Evolutionary conservation across 2,888 invertebrate species (phyloP).

Genomic region (Drosophila silvestris): DNA sequence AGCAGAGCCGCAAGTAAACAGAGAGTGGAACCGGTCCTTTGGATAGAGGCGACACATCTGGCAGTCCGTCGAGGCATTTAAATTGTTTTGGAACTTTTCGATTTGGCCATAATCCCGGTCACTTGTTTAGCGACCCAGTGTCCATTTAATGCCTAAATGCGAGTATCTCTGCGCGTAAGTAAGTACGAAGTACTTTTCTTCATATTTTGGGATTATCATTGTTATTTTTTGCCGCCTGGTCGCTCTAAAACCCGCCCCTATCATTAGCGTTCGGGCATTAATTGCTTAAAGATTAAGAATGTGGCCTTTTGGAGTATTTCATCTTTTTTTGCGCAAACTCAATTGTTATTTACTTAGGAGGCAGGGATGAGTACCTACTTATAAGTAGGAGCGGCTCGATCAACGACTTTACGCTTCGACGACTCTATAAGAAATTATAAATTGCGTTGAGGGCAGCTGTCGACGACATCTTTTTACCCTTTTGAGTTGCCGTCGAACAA

Average conservation of each 20-base stretch:
- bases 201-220: conserved; percentile 64
- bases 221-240: conserved; percentile 44
- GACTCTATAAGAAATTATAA: conserved; percentile 54
- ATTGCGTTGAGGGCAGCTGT: conserved; percentile 67
- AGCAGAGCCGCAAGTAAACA: conserved; percentile 41
- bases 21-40: conserved; percentile 11
- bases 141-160: conserved; percentile 38
- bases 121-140: conserved; percentile 50
- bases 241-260: conserved; percentile 56
- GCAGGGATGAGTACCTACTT: conserved; percentile 24
- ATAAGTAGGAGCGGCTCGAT: conserved; percentile 43
- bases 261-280: conserved; percentile 64
- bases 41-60: conserved; percentile 56
- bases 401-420: conserved; percentile 64
- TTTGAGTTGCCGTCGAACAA: conserved; percentile 17
- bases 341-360: conserved; percentile 73
- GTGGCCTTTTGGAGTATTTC: conserved; percentile 49
- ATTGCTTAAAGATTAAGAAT: conserved; percentile 76
- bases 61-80: conserved; percentile 58
- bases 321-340: conserved; percentile 31
- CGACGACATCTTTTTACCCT: conserved; percentile 71
- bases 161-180: conserved; percentile 28
- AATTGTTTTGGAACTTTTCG: conserved; percentile 65
- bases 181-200: conserved; percentile 34
- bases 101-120: conserved; percentile 59